phyloP scores from a whole-genome alignment of 2,888 invertebrate genomes.

The Lissonota sp. region DNA sequence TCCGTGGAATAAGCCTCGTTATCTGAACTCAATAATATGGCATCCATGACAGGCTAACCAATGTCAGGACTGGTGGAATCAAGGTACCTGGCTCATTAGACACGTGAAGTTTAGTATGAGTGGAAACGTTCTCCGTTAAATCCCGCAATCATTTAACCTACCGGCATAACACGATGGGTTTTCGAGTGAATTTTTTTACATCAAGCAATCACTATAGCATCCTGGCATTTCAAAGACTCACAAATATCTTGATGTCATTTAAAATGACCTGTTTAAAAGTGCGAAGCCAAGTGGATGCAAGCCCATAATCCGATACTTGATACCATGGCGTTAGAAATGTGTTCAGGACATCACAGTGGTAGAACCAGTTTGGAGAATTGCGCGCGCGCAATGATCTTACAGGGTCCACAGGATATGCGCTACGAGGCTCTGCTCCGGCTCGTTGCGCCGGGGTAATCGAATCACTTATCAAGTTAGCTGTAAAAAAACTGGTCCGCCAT shows the following conservation, averaged over 20 bases:
- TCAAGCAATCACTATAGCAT: neutral
- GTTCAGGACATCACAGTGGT: conserved; percentile 36
- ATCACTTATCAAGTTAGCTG: conserved; percentile 52
- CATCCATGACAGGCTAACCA: too few relatives aligned
- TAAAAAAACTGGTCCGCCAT: conserved; percentile 42
- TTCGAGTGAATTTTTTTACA: neutral
- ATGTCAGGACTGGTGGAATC: too few relatives aligned
- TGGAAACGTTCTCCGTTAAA: too few relatives aligned
- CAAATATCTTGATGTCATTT: neutral
- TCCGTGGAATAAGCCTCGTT: neutral
- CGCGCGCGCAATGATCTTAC: conserved; percentile 23
- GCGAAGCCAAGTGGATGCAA: conserved; percentile 1
- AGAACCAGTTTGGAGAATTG: conserved; percentile 50
- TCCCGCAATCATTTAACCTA: too few relatives aligned
- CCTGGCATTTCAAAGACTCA: neutral
- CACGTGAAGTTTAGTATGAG: too few relatives aligned
- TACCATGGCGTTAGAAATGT: conserved; percentile 40
- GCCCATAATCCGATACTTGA: conserved; percentile 6
- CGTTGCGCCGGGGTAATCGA: conserved; percentile 46
- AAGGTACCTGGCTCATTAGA: too few relatives aligned
- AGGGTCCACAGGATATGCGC: conserved; percentile 34
- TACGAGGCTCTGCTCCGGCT: conserved; percentile 16
- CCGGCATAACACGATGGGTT: too few relatives aligned
- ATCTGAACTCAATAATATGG: too few relatives aligned
- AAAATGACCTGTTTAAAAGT: conserved; percentile 8